phyloP scores from a whole-genome alignment of 2,888 invertebrate species.

The Pachymerium ferrugineum region DNA sequence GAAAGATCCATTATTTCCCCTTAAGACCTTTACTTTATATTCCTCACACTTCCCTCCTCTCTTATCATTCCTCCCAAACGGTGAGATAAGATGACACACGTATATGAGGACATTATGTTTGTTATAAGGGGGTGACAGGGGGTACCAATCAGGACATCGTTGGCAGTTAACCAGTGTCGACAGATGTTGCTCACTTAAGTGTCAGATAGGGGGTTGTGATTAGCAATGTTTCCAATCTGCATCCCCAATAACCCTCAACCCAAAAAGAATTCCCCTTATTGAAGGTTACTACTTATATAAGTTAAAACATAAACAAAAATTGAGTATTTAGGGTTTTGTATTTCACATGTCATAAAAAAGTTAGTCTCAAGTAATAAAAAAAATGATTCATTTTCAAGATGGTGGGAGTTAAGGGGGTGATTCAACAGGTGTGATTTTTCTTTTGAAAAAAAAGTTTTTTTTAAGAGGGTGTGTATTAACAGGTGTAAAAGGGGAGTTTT shows the following conservation, averaged over 20 bases:
- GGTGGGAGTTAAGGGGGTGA: neutral
- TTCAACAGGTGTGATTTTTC: constrained; percentile 1
- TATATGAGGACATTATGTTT: constrained; percentile 11
- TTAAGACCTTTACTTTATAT: neutral
- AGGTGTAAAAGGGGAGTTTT: no score
- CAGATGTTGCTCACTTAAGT: constrained; percentile 25
- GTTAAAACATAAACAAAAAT: neutral
- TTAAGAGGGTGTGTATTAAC: neutral
- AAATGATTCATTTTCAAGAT: neutral
- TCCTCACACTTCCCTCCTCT: neutral
- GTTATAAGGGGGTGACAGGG: neutral
- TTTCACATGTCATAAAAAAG: constrained; percentile 17
- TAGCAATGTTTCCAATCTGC: neutral
- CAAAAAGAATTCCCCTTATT: neutral
- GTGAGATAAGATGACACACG: constrained; percentile 16
- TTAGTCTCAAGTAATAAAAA: neutral
- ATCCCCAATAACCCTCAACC: neutral
- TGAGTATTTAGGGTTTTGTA: neutral
- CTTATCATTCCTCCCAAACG: neutral
- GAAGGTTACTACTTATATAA: neutral
- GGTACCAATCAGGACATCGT: constrained; percentile 11
- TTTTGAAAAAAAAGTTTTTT: neutral
- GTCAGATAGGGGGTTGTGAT: constrained; percentile 23
- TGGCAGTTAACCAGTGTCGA: constrained; percentile 27
- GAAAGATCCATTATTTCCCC: no score